phyloP scores from a whole-genome alignment of 2,113 vertebrate genomes.

The Geococcyx californianus region DNA sequence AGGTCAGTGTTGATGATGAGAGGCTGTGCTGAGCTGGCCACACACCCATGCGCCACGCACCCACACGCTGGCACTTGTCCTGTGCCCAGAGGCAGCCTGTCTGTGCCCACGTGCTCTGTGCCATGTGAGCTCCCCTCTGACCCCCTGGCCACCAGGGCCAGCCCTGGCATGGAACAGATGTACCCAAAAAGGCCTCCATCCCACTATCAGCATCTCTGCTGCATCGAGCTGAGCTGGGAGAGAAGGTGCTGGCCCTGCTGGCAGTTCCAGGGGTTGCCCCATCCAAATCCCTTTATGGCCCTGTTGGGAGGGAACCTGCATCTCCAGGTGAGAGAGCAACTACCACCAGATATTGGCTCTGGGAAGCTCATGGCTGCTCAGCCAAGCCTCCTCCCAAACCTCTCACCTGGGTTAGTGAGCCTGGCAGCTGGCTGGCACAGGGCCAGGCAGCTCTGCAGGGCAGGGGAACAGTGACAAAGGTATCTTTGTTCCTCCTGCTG shows the following conservation, averaged over 20 bases:
- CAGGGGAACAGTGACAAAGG: neutral
- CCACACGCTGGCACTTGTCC: accelerated
- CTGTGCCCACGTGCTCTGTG: accelerated
- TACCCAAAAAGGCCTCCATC: accelerated
- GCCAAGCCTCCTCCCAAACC: neutral
- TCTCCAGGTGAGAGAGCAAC: neutral
- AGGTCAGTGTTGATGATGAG: neutral
- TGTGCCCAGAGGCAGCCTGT: accelerated
- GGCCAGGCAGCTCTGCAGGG: neutral
- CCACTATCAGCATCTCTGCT: accelerated
- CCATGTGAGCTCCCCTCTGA: accelerated
- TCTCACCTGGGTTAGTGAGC: accelerated
- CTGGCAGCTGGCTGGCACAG: accelerated
- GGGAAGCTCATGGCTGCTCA: neutral
- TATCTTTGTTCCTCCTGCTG: slow-evolving; percentile 14
- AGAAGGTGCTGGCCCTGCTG: accelerated
- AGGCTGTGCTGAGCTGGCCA: neutral
- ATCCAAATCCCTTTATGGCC: accelerated
- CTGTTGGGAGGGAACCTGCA: neutral
- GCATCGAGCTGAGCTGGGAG: accelerated
- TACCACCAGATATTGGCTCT: neutral
- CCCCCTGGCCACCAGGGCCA: neutral
- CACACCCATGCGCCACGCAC: accelerated
- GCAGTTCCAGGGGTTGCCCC: neutral
- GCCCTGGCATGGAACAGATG: neutral